phyloP scores from a whole-genome alignment of 1,140 invertebrate genomes.

The Diachasma alloeum region DNA sequence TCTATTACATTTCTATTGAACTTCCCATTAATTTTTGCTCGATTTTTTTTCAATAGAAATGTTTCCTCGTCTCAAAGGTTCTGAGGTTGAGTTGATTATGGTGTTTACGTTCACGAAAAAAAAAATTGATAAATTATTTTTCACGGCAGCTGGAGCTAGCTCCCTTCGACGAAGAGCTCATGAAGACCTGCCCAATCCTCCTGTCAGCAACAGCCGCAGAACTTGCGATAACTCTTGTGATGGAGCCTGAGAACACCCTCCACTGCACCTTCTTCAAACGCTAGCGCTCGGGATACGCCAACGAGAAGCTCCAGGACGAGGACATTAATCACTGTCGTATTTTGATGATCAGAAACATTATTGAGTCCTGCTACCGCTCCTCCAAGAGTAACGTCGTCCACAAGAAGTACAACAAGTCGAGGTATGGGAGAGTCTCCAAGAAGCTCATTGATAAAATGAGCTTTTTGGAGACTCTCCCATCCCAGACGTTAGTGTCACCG shows the following conservation, averaged over 20 bases:
- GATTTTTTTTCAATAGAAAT: no score
- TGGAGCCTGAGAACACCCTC: background rate
- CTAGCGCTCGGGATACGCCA: background rate
- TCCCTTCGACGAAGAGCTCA: background rate
- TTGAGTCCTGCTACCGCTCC: no score
- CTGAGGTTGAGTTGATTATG: no score
- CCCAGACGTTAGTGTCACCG: no score
- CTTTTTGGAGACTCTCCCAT: no score
- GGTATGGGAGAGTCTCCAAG: background rate
- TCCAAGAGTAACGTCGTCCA: no score
- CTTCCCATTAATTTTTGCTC: no score
- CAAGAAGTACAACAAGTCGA: no score
- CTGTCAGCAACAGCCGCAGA: background rate
- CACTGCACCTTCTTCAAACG: background rate
- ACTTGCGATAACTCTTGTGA: background rate
- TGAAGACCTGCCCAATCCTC: background rate
- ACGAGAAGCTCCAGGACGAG: background rate
- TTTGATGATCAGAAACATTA: background rate
- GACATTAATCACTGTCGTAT: background rate
- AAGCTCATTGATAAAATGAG: background rate
- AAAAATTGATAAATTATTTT: no score
- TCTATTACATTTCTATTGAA: no score
- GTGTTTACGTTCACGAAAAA: background rate
- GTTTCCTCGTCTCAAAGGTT: no score
- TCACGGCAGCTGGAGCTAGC: background rate